Evolutionary conservation across 2,797 vertebrate genomes (phyloP).

Genomic region (Typhlichthys eigenmanni): DNA sequence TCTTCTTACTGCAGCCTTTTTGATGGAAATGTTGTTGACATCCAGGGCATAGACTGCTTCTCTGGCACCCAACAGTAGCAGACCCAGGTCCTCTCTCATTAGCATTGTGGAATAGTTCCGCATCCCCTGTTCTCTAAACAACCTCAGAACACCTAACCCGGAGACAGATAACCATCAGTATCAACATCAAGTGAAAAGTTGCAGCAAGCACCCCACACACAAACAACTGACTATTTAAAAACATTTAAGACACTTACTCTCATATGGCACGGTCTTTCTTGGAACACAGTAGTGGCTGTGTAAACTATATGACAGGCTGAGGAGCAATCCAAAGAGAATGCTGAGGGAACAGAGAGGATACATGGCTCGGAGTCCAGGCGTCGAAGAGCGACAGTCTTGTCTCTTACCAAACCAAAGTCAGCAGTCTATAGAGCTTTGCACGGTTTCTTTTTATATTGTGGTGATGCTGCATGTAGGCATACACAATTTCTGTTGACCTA

Average conservation of each 20-base stretch:
- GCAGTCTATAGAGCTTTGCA: neutral
- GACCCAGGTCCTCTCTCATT: conserved; percentile 69
- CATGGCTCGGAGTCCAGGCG: conserved; percentile 65
- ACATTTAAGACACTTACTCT: conserved; percentile 59
- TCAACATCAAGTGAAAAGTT: conserved; percentile 4
- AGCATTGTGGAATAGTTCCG: conserved; percentile 78
- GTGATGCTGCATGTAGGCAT: conserved; percentile 6
- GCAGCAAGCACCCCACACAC: neutral
- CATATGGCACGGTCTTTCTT: conserved; percentile 72
- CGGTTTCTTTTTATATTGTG: neutral
- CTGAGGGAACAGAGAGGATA: conserved; percentile 56
- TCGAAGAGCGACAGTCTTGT: conserved; percentile 50
- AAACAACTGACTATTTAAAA: neutral
- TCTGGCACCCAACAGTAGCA: conserved; percentile 78
- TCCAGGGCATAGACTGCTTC: conserved; percentile 78
- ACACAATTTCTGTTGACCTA: conserved; percentile 18
- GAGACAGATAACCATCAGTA: conserved; percentile 4
- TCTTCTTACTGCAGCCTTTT: conserved; percentile 64
- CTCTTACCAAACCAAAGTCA: conserved; percentile 36
- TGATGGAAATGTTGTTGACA: conserved; percentile 66
- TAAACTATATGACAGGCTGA: conserved; percentile 42
- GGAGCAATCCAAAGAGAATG: conserved; percentile 63
- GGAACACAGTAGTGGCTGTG: conserved; percentile 55
- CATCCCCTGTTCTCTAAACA: conserved; percentile 68
- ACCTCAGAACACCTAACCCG: conserved; percentile 61